Base-by-base conservation (phyloP, 2,113 vertebrate genomes). In the Oncorhynchus clarkii region DNA sequence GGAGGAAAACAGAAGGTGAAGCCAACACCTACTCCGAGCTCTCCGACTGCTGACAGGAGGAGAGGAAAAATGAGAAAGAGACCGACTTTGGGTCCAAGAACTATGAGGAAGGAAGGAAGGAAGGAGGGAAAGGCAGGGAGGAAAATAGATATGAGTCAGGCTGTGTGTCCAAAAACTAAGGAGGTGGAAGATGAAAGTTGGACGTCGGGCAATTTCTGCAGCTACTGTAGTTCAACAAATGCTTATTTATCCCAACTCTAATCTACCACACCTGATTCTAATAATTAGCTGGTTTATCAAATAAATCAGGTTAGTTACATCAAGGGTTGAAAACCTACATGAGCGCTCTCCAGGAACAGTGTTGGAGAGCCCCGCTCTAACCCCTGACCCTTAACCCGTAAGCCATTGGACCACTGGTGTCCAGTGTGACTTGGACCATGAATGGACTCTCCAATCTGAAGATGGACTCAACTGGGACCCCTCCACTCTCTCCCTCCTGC, bases 11-110 rank as follows among this genome's bases (percentile, higher is more conserved):
- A 34, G 45, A 89, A 73, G 91, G 84, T 26, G 93, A 93, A 65
- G 89, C 89, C 70, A 91, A 91, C 88, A 82, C 86, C 29, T 86
- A 81, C 76, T 93, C 92, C 0, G 93, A 93, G 79, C 78, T 93
- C 16, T 92, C 92, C 0, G 93, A 94, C 85, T 92, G 90, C 89
- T 94, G 89, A 92, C 85, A 83, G 59, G 68, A 71, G 62, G 78
- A 73, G 65, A 34, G 2, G 0, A 78, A 64, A 71, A n/a, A 76
- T 49, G 13, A 18, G 29, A 13, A 71, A 69, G 39, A 66, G 14
- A 59, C 34, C 1, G 13, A 29, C 14, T 7, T 4, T 31, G 29
- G 24, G 31, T 18, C 16, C 14, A 39, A 16, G 5, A 34, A 67
- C 24, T 14, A 18, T 12, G 74, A 66, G 62, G 6, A 7, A 34